These are phyloP conservation scores for Muscina levida DNA, from an alignment of 2,888 invertebrate genomes.

Conservation along the genomic window DNA sequence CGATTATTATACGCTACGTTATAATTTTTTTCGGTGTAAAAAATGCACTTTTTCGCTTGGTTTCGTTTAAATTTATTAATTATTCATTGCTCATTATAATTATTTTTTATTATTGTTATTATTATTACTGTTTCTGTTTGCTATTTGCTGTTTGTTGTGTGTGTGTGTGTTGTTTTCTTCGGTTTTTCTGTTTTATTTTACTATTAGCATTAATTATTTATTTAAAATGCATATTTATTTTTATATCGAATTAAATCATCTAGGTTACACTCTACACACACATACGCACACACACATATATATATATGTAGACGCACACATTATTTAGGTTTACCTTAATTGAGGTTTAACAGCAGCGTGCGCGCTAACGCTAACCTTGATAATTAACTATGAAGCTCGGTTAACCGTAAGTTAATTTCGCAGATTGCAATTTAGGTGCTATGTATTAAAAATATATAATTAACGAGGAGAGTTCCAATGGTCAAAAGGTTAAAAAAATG, in stretches of 20 bases:
- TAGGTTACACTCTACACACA: slow-evolving; percentile 12
- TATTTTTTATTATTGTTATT: slow-evolving; percentile 50
- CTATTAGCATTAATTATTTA: not conserved
- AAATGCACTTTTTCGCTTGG: slow-evolving; percentile 56
- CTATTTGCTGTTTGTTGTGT: slow-evolving; percentile 11
- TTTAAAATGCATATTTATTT: not conserved
- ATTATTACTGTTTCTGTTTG: slow-evolving; percentile 20
- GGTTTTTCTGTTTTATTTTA: slow-evolving; percentile 10
- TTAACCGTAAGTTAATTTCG: too few relatives aligned
- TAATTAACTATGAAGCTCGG: too few relatives aligned
- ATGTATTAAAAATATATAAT: too few relatives aligned
- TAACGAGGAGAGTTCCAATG: too few relatives aligned
- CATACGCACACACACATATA: not conserved
- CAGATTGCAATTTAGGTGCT: too few relatives aligned
- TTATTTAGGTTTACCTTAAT: slow-evolving; percentile 17
- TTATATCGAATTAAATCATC: too few relatives aligned
- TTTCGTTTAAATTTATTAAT: slow-evolving; percentile 44
- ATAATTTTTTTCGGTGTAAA: slow-evolving; percentile 37
- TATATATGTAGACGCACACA: not conserved
- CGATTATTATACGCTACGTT: slow-evolving; percentile 9
- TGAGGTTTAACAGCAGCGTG: not conserved
- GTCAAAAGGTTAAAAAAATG: too few relatives aligned
- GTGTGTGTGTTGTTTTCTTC: slow-evolving; percentile 29
- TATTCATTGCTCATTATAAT: slow-evolving; percentile 30
- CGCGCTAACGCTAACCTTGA: not conserved